Evolutionary conservation across 2,113 vertebrate genomes (phyloP).

Genomic region (Vidua macroura): DNA sequence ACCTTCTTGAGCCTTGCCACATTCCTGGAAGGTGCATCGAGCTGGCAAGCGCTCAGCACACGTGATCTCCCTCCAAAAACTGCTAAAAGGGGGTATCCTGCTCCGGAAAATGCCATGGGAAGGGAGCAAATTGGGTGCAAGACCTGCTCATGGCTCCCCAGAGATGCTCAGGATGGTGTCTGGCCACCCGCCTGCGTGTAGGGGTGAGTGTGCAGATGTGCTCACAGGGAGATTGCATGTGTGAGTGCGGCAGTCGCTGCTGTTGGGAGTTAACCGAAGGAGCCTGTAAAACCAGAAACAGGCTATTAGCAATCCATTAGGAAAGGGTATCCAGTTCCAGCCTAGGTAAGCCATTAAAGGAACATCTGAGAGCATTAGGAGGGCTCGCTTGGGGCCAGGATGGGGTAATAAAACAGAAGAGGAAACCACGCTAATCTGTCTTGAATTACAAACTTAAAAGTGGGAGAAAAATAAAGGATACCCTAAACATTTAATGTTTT

Average conservation of each 20-base stretch:
- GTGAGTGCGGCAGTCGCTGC: background rate
- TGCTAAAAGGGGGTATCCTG: background rate
- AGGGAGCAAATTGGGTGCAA: background rate
- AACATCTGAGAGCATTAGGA: conserved; percentile 74
- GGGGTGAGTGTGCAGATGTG: background rate
- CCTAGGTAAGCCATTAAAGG: conserved; percentile 76
- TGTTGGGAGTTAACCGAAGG: conserved; percentile 57
- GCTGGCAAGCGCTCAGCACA: background rate
- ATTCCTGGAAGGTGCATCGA: fast-evolving
- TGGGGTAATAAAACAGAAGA: conserved; percentile 66
- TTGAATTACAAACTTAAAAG: conserved; percentile 78
- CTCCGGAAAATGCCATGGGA: fast-evolving
- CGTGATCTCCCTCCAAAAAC: background rate
- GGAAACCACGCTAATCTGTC: conserved; percentile 70
- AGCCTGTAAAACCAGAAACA: conserved; percentile 80
- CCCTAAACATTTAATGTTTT: conserved; percentile 70
- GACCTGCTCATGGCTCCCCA: background rate
- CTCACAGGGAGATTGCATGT: background rate
- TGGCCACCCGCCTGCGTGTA: background rate
- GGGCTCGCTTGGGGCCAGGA: conserved; percentile 69
- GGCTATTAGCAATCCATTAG: conserved; percentile 83
- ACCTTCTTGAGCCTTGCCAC: background rate
- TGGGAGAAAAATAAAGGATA: conserved; percentile 44
- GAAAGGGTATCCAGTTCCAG: conserved; percentile 75
- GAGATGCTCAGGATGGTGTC: background rate